These are phyloP conservation scores for Nicator chloris DNA, from an alignment of 2,113 vertebrate genomes.

Conservation along the genomic window DNA sequence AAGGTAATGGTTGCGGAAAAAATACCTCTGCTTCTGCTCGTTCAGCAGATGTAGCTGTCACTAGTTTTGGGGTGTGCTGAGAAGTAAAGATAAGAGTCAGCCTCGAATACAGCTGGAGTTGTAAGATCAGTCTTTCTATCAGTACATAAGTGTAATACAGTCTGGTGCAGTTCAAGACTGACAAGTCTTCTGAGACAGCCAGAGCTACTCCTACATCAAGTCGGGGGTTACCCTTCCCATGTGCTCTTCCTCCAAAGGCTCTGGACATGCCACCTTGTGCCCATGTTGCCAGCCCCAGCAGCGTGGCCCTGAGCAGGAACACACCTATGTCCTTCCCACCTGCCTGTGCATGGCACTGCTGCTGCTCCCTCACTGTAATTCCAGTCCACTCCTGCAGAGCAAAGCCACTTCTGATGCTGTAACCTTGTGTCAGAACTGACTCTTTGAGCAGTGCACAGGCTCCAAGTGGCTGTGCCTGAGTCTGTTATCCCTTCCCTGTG, in stretches of 20 bases:
- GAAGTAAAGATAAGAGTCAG: not conserved
- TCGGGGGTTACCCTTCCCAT: not conserved
- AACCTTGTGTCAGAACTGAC: not conserved
- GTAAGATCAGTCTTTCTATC: not conserved
- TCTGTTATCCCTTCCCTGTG: not conserved
- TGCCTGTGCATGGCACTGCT: accelerated
- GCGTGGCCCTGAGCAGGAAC: accelerated
- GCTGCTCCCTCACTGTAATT: not conserved
- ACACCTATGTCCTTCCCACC: not conserved
- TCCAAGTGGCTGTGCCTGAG: not conserved
- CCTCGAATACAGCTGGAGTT: not conserved
- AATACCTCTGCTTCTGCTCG: not conserved
- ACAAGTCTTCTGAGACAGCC: accelerated
- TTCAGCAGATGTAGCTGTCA: not conserved
- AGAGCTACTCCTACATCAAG: not conserved
- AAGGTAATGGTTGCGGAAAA: not conserved
- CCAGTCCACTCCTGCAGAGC: not conserved
- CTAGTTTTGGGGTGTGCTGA: not conserved
- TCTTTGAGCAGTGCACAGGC: not conserved
- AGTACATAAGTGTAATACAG: not conserved
- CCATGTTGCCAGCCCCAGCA: not conserved
- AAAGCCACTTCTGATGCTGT: not conserved
- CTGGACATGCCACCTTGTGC: accelerated
- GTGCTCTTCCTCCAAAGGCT: accelerated
- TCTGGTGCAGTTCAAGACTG: not conserved